Conservation (phyloP, 2,113 vertebrate species). For the Oryzias melastigma region DNA sequence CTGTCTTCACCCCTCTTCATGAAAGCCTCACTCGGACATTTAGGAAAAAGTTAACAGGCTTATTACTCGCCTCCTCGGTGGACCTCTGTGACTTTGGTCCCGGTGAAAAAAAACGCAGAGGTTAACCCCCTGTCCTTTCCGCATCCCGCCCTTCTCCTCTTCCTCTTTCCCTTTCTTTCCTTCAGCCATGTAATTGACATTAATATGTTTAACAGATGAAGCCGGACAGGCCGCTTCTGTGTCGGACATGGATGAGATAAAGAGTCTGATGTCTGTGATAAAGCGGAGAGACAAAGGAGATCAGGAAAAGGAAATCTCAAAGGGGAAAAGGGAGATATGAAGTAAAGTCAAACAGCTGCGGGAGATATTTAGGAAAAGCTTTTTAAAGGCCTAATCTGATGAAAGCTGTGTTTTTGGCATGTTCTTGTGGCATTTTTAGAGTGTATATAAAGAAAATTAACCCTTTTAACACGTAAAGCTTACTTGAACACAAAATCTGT, state of each 20-base stretch:
- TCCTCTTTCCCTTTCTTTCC: constrained; percentile 23
- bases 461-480: too few species aligned
- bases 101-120: constrained; percentile 41
- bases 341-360: neutral
- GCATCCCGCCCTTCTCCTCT: neutral
- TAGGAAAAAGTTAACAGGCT: constrained; percentile 24
- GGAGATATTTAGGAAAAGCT: neutral
- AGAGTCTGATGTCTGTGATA: constrained; percentile 10
- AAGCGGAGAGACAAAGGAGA: neutral
- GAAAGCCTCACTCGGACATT: constrained; percentile 47
- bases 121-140: constrained; percentile 37
- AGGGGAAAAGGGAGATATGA: neutral
- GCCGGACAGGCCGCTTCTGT: constrained; percentile 52
- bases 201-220: constrained; percentile 63
- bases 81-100: constrained; percentile 38
- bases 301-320: constrained; percentile 1
- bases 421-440: too few species aligned
- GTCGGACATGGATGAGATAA: constrained; percentile 14
- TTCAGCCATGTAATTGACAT: constrained; percentile 53
- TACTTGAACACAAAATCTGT: too few species aligned
- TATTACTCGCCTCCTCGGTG: constrained; percentile 35
- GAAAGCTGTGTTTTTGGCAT: too few species aligned
- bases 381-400: too few species aligned
- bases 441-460: too few species aligned
- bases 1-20: constrained; percentile 36